Evolutionary conservation across 2,113 vertebrate genomes (phyloP).

Genomic region (Cricetomys ansorgei): DNA sequence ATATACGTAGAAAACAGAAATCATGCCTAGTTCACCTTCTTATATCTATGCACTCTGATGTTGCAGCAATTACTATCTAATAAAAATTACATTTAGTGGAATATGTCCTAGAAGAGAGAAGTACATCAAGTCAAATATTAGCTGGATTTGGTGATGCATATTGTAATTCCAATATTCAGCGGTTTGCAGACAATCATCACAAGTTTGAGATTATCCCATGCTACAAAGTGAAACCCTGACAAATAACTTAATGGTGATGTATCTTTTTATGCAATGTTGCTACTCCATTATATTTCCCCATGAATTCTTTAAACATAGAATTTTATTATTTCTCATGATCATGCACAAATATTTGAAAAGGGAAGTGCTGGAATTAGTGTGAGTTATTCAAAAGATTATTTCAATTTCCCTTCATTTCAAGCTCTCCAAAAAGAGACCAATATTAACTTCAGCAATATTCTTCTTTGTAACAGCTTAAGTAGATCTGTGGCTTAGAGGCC

Average conservation of each 20-base stretch:
- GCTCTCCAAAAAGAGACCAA: background rate
- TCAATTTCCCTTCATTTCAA: background rate
- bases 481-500: background rate
- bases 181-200: background rate
- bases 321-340: background rate
- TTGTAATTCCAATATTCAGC: background rate
- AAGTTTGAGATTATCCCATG: background rate
- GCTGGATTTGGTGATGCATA: background rate
- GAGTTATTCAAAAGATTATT: background rate
- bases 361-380: background rate
- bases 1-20: background rate
- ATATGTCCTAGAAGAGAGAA: background rate
- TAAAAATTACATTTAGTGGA: background rate
- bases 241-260: background rate
- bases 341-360: slow-evolving; percentile 5
- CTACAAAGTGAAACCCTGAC: background rate
- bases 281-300: background rate
- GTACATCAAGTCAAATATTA: background rate
- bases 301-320: background rate
- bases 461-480: background rate
- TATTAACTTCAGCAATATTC: background rate
- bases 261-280: background rate
- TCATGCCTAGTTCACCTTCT: background rate
- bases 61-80: background rate
- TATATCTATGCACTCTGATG: background rate